Conservation (phyloP, 2,888 invertebrate genomes). For the Parnassius orleans region DNA sequence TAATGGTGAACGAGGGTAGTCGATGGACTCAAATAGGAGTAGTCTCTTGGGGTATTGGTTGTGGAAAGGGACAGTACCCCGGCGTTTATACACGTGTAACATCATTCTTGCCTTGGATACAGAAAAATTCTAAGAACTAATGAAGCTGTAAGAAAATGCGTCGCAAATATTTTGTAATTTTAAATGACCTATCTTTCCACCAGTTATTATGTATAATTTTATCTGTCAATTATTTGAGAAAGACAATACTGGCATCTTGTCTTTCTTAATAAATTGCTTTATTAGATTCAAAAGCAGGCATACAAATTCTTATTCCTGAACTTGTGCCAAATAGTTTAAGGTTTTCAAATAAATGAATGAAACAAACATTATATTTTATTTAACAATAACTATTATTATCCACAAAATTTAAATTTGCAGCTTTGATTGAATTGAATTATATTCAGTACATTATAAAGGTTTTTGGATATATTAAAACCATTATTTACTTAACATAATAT, state of each 20-base stretch:
- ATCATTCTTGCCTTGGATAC: slow-evolving; percentile 91
- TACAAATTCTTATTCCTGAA: slow-evolving; percentile 33
- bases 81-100: slow-evolving; percentile 94
- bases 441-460: background rate
- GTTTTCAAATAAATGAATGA: slow-evolving; percentile 23
- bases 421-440: background rate
- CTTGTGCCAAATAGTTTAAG: slow-evolving; percentile 48
- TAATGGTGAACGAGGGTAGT: slow-evolving; percentile 88
- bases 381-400: slow-evolving; percentile 11
- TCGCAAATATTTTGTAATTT: background rate
- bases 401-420: background rate
- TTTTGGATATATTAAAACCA: background rate
- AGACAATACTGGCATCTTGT: slow-evolving; percentile 63
- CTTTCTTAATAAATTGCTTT: slow-evolving; percentile 72
- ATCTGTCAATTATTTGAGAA: slow-evolving; percentile 71
- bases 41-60: slow-evolving; percentile 95
- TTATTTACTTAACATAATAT: background rate
- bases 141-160: background rate
- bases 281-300: slow-evolving; percentile 16
- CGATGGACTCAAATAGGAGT: slow-evolving; percentile 92
- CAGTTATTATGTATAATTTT: slow-evolving; percentile 14
- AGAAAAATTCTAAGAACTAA: slow-evolving; percentile 85
- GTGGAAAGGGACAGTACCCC: slow-evolving; percentile 94
- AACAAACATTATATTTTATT: slow-evolving; percentile 16
- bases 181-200: background rate